Conservation (phyloP, 2,797 vertebrate species). For the Trichosurus vulpecula region DNA sequence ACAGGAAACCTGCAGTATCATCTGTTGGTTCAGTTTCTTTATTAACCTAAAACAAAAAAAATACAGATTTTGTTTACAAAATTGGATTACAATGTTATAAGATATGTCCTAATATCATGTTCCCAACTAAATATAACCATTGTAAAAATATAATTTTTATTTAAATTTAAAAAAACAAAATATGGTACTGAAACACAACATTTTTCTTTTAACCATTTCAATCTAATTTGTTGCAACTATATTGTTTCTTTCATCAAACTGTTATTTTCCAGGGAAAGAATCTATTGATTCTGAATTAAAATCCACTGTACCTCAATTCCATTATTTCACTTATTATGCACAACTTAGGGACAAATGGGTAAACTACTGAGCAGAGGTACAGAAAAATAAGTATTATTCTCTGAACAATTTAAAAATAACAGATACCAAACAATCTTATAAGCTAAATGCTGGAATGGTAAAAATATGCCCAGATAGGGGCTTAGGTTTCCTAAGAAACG, state of each 20-base stretch:
- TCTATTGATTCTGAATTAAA: background rate
- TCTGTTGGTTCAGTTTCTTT: constrained; percentile 94
- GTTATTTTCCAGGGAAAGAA: background rate
- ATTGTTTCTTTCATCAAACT: constrained; percentile 34
- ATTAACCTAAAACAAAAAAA: constrained; percentile 88
- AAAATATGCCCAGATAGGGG: background rate
- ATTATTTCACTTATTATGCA: background rate
- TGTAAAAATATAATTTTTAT: constrained; percentile 24
- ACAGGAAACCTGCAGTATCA: constrained; percentile 96
- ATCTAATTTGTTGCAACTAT: constrained; percentile 4
- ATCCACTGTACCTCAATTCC: background rate
- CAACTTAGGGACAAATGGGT: constrained; percentile 1
- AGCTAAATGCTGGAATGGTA: background rate
- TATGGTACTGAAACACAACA: background rate
- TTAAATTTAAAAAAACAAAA: constrained; percentile 21
- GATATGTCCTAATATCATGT: background rate
- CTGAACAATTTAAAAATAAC: constrained; percentile 26
- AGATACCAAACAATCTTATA: background rate
- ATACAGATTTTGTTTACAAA: constrained; percentile 48
- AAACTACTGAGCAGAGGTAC: background rate
- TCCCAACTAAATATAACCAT: constrained; percentile 1
- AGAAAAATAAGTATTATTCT: background rate
- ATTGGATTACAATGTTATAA: background rate
- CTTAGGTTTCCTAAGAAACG: background rate
- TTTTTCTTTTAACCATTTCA: background rate